Evolutionary conservation across 2,113 vertebrate genomes (phyloP).

Genomic region (Sebastes fasciatus): DNA sequence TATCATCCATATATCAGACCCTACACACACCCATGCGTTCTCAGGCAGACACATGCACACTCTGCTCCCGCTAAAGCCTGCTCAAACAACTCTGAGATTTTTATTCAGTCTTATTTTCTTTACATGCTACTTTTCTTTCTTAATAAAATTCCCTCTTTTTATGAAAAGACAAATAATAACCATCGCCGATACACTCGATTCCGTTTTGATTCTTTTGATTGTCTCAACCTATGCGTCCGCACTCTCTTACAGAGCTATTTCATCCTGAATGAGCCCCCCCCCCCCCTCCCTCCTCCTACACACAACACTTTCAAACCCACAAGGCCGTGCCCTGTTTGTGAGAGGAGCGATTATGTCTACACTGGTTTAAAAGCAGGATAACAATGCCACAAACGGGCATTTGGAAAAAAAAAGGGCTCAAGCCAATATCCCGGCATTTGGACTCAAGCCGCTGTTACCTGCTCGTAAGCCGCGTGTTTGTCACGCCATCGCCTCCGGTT

Average conservation of each 20-base stretch:
- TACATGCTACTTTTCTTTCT: neutral
- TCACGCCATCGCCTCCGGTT: slow-evolving; percentile 78
- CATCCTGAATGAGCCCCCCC: slow-evolving; percentile 13
- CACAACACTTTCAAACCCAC: slow-evolving; percentile 47
- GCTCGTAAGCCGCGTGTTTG: slow-evolving; percentile 81
- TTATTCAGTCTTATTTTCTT: neutral
- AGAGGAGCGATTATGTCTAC: slow-evolving; percentile 77
- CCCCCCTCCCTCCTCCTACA: neutral
- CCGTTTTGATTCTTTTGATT: slow-evolving; percentile 25
- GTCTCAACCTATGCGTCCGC: slow-evolving; percentile 29
- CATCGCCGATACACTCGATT: slow-evolving; percentile 18
- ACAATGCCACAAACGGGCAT: slow-evolving; percentile 60
- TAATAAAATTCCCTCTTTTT: neutral
- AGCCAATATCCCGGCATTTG: slow-evolving; percentile 78
- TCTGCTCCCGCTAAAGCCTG: slow-evolving; percentile 16
- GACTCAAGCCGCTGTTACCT: slow-evolving; percentile 78
- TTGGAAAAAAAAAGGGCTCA: slow-evolving; percentile 57
- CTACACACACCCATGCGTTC: slow-evolving; percentile 77
- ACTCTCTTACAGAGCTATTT: slow-evolving; percentile 42
- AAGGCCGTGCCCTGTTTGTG: slow-evolving; percentile 71
- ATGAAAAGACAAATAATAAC: neutral
- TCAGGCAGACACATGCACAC: slow-evolving; percentile 66
- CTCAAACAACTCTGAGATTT: slow-evolving; percentile 6
- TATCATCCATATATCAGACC: slow-evolving; percentile 87
- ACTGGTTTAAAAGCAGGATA: slow-evolving; percentile 76